Evolutionary conservation across 2,888 invertebrate species (phyloP).

Genomic region (Antheraea assamensis): DNA sequence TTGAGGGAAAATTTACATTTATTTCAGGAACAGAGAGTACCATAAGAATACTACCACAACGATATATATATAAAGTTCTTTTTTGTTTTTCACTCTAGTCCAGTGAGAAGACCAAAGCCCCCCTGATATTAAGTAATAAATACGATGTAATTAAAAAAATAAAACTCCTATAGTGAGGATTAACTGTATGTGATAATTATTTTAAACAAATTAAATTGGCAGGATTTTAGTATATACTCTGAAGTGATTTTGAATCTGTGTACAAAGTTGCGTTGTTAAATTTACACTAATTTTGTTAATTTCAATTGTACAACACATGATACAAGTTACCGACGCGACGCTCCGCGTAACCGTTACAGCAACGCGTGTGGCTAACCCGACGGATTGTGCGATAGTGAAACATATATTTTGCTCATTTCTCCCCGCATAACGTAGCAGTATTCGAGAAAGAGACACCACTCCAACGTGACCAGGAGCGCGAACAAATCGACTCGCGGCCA

Average conservation of each 20-base stretch:
- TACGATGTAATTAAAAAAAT: background rate
- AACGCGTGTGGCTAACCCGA: conserved; percentile 5
- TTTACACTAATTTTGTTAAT: background rate
- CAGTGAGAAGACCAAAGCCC: background rate
- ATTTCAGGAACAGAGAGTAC: too few species aligned
- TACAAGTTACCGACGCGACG: background rate
- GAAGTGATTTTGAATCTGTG: too few species aligned
- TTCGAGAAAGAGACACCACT: conserved; percentile 25
- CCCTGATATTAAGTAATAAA: background rate
- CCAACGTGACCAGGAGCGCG: background rate
- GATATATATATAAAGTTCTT: too few species aligned
- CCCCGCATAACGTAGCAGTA: conserved; percentile 27
- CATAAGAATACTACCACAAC: too few species aligned
- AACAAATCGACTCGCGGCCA: conserved; percentile 27
- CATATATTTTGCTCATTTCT: background rate
- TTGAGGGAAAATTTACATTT: too few species aligned
- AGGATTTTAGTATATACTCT: too few species aligned
- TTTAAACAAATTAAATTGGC: background rate
- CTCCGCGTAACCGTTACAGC: background rate
- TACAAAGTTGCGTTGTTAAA: too few species aligned
- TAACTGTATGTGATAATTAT: background rate
- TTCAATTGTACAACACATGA: conserved; percentile 9
- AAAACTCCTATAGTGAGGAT: background rate
- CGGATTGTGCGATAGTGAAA: background rate
- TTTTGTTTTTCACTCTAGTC: background rate